Conservation (phyloP, 2,113 vertebrate species). For the Ictalurus furcatus region DNA sequence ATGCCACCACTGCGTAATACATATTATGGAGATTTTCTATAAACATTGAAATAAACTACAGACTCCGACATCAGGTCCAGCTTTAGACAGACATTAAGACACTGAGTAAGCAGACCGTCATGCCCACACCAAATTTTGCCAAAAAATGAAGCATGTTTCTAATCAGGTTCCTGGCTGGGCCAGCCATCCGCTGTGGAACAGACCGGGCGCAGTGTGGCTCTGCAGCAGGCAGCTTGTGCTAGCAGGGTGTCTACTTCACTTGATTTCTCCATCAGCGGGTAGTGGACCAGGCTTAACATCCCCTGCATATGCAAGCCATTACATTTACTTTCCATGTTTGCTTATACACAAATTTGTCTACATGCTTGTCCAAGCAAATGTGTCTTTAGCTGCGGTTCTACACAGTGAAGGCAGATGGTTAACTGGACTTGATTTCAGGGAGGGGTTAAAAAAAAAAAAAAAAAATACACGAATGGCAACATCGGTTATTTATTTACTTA, state of each 20-base stretch:
- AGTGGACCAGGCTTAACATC: conserved; percentile 51
- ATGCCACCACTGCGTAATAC: not conserved
- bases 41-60: not conserved
- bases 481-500: too few relatives aligned
- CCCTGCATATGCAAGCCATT: conserved; percentile 50
- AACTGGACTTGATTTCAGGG: not conserved
- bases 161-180: conserved; percentile 57
- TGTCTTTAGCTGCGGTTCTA: not conserved
- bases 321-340: conserved; percentile 19
- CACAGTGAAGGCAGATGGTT: not conserved
- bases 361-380: not conserved
- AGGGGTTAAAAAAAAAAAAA: too few relatives aligned
- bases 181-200: conserved; percentile 57
- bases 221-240: conserved; percentile 73
- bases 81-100: not conserved
- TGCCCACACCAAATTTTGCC: not conserved
- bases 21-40: not conserved
- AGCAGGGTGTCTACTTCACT: conserved; percentile 61
- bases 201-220: conserved; percentile 63
- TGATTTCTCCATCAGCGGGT: conserved; percentile 77
- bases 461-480: not conserved
- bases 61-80: not conserved
- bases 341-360: not conserved
- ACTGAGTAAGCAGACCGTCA: not conserved
- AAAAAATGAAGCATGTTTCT: conserved; percentile 59